phyloP scores from a whole-genome alignment of 2,888 invertebrate genomes.

The Chrysomela aeneicollis region DNA sequence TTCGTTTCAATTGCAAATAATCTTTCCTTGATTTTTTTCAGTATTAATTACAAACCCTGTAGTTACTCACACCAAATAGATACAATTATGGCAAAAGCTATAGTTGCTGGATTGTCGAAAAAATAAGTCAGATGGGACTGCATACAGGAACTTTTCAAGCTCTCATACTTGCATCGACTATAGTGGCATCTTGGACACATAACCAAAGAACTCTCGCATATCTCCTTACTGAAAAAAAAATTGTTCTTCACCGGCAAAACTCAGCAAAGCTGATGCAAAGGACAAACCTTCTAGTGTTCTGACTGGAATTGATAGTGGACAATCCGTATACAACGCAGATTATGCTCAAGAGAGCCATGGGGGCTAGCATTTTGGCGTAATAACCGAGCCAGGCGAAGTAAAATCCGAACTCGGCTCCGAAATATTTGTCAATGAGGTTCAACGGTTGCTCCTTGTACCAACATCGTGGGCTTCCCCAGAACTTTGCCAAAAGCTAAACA shows the following conservation, averaged over 20 bases:
- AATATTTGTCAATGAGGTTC: constrained; percentile 66
- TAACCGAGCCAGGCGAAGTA: constrained; percentile 68
- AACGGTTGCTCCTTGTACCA: constrained; percentile 70
- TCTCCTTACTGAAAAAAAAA: constrained; percentile 40
- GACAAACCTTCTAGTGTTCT: constrained; percentile 27
- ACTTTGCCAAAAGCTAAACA: constrained; percentile 65
- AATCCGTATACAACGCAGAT: constrained; percentile 60
- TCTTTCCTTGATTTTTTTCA: no score
- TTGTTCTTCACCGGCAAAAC: neutral
- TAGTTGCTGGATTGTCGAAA: constrained; percentile 45
- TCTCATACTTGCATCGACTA: constrained; percentile 41
- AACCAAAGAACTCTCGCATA: constrained; percentile 43
- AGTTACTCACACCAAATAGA: constrained; percentile 58
- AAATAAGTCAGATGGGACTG: constrained; percentile 40
- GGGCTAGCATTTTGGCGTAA: constrained; percentile 63
- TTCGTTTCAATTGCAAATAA: no score
- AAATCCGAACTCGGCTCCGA: constrained; percentile 66
- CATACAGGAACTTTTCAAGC: constrained; percentile 39
- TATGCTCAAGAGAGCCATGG: constrained; percentile 61
- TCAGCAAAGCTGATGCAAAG: neutral
- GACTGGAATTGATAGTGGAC: constrained; percentile 3
- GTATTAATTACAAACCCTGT: no score
- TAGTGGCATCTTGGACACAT: constrained; percentile 48
- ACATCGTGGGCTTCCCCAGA: constrained; percentile 67
- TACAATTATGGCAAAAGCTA: constrained; percentile 43